Evolutionary conservation across 2,113 vertebrate species (phyloP).

Genomic region (Alligator mississippiensis): DNA sequence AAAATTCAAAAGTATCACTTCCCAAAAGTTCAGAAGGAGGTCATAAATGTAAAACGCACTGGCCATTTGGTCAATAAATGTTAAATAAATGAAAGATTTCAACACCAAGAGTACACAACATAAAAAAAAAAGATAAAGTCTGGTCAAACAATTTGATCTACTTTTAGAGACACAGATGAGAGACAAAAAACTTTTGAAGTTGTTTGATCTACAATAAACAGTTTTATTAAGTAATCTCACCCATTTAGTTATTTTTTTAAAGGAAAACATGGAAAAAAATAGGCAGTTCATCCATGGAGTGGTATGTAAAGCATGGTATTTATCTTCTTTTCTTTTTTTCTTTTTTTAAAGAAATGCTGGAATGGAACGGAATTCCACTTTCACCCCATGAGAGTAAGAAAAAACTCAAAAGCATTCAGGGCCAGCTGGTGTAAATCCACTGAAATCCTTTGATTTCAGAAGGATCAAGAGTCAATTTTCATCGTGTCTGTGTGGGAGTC

Average conservation of each 20-base stretch:
- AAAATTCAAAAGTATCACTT: not conserved
- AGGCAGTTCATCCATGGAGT: not conserved
- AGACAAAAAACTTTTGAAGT: not conserved
- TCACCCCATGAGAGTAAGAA: not conserved
- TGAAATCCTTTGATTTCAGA: not conserved
- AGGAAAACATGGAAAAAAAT: not conserved
- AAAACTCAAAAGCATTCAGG: not conserved
- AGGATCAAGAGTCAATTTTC: not conserved
- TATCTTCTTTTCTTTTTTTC: not conserved
- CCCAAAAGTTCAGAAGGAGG: not conserved
- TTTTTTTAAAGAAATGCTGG: not conserved
- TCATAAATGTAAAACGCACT: not conserved
- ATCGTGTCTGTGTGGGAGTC: not conserved
- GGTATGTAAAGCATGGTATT: not conserved
- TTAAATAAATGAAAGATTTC: no score
- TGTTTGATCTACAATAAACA: not conserved
- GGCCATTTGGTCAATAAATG: not conserved
- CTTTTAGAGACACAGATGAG: not conserved
- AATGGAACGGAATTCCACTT: not conserved
- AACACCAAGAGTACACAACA: no score
- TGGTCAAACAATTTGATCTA: not conserved
- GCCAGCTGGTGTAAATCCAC: not conserved
- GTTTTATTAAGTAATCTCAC: not conserved
- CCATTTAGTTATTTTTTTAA: not conserved
- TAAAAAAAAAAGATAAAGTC: not conserved